Conservation (phyloP, 2,113 vertebrate species). For the Crotalus tigris region DNA sequence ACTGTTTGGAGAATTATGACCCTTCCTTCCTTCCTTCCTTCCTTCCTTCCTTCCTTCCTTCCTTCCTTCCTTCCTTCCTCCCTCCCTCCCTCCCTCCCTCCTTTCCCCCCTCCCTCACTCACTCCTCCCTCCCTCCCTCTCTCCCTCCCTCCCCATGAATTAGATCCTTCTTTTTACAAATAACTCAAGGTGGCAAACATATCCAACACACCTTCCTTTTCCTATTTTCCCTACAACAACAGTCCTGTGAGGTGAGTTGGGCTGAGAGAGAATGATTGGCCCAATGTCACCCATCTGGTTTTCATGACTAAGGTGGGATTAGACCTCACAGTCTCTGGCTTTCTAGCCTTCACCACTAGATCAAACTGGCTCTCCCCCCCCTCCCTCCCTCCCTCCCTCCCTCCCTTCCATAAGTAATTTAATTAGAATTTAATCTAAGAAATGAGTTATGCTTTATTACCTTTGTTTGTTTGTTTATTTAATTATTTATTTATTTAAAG, state of each 20-base stretch:
- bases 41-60: not conserved
- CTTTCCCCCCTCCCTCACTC: too few relatives aligned
- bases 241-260: not conserved
- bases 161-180: not conserved
- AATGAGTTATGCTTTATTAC: not conserved
- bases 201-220: not conserved
- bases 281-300: not conserved
- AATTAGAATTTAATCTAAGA: not conserved
- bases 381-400: not conserved
- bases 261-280: not conserved
- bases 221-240: not conserved
- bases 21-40: not conserved
- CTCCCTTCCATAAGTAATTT: not conserved
- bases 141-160: too few relatives aligned
- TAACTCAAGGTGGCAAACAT: not conserved
- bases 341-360: not conserved
- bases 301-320: not conserved
- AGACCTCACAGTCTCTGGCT: not conserved
- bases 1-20: not conserved
- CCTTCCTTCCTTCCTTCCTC: not conserved
- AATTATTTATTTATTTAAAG: not conserved
- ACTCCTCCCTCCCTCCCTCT: too few relatives aligned
- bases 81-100: not conserved
- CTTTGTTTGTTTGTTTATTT: not conserved
- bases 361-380: not conserved